Conservation (phyloP, 1,140 invertebrate genomes). For the Adoxophyes honmai region DNA sequence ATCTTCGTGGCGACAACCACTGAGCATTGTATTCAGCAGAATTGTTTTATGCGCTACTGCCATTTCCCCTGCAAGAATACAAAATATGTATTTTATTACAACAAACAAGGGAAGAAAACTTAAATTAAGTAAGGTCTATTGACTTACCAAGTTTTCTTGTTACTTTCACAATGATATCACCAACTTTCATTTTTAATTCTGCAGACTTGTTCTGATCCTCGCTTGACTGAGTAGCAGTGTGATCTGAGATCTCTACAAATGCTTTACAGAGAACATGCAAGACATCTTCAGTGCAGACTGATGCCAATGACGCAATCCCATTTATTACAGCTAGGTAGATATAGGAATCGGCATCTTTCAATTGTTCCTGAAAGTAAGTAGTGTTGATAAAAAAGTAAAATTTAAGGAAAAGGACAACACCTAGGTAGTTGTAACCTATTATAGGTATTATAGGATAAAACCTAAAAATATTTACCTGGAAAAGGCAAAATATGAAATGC, state of each 20-base stretch:
- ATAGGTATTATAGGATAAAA: constrained; percentile 6
- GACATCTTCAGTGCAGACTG: constrained; percentile 82
- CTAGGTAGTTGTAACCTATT: neutral
- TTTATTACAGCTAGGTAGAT: constrained; percentile 89
- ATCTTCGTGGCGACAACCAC: constrained; percentile 83
- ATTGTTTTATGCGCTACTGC: constrained; percentile 83
- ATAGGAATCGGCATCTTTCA: constrained; percentile 89
- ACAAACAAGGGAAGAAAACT: too few relatives aligned
- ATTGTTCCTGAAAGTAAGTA: constrained; percentile 79
- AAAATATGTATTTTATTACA: constrained; percentile 7
- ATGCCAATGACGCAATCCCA: constrained; percentile 83
- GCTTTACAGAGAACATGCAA: constrained; percentile 82
- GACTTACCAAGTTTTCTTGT: constrained; percentile 83
- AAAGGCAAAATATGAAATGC: constrained; percentile 82
- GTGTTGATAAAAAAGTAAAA: neutral
- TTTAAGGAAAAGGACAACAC: neutral
- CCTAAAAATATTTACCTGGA: constrained; percentile 77
- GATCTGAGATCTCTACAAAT: constrained; percentile 78
- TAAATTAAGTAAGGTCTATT: too few relatives aligned
- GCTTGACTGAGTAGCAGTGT: constrained; percentile 28
- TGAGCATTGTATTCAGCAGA: constrained; percentile 85
- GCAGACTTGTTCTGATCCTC: constrained; percentile 70
- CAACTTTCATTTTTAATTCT: constrained; percentile 87
- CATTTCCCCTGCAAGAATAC: constrained; percentile 81
- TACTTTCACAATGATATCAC: constrained; percentile 88